A percentile compares a stretch with the other conserved stretches of the same genome.
phyloP scores from a whole-genome alignment of 1,140 invertebrate species.

The Drosophila teissieri region DNA sequence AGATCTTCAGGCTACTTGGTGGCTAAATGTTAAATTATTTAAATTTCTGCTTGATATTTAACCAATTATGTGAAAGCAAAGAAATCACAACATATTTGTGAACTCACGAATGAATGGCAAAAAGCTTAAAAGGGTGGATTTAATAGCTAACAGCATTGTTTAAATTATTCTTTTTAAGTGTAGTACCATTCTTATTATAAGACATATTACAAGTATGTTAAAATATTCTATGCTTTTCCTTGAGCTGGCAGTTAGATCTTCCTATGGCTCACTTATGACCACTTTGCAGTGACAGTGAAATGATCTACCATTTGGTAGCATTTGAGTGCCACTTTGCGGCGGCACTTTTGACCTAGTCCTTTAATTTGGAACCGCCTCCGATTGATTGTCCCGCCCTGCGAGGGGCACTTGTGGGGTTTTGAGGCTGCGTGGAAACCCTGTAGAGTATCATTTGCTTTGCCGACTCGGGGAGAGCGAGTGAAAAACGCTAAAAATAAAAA shows the following conservation, averaged over 20 bases:
- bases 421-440: conserved; percentile 1
- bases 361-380: conserved; percentile 16
- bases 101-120: not conserved
- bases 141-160: too few species aligned
- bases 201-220: too few species aligned
- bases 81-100: not conserved
- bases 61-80: not conserved
- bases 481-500: conserved; percentile 58
- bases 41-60: not conserved
- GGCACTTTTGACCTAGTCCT: conserved; percentile 37
- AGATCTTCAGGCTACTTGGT: not conserved
- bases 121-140: too few species aligned
- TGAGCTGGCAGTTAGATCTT: too few species aligned
- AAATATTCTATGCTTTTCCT: too few species aligned
- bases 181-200: too few species aligned
- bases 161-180: too few species aligned
- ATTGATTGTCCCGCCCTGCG: conserved; percentile 25
- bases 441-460: conserved; percentile 49
- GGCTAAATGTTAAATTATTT: too few species aligned
- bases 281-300: not conserved
- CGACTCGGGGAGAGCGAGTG: not conserved
- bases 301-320: not conserved
- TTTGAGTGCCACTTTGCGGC: conserved; percentile 4
- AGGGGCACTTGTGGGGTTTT: conserved; percentile 15
- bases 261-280: not conserved